Conservation (phyloP, 2,888 invertebrate genomes). For the Platycnemis pennipes region DNA sequence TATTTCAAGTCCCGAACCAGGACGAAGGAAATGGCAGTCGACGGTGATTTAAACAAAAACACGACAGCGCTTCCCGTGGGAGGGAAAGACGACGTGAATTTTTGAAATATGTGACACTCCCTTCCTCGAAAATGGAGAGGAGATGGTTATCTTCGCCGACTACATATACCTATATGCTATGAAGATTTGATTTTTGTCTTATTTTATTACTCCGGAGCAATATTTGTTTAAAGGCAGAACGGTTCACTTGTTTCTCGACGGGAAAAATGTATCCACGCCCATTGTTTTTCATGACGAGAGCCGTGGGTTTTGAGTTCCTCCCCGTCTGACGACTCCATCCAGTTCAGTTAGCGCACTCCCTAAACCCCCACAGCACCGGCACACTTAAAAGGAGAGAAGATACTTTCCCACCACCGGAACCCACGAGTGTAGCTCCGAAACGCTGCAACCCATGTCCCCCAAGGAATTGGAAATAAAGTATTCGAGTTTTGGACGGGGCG, state of each 20-base stretch:
- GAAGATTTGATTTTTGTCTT: constrained; percentile 6
- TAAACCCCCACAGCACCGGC: constrained; percentile 8
- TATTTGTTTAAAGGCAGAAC: constrained; percentile 51
- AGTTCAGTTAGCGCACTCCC: constrained; percentile 1
- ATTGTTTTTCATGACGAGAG: constrained; percentile 48
- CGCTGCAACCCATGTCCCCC: neutral
- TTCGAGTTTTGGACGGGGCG: neutral
- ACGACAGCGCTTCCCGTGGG: neutral
- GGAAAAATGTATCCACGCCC: constrained; percentile 43
- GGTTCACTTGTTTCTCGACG: constrained; percentile 40
- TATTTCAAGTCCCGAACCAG: neutral
- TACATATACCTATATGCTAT: neutral
- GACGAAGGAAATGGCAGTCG: neutral
- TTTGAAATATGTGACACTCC: constrained; percentile 47
- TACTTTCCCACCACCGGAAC: constrained; percentile 20
- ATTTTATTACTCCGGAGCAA: constrained; percentile 36
- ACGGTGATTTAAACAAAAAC: constrained; percentile 10
- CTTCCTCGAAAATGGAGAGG: neutral
- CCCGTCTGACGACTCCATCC: neutral
- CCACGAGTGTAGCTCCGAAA: neutral
- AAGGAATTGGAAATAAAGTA: constrained; percentile 37
- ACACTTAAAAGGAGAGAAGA: constrained; percentile 42
- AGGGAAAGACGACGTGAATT: constrained; percentile 7
- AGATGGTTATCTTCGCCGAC: constrained; percentile 43
- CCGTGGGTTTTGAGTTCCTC: neutral